Conservation (phyloP, 1,140 invertebrate species). For the Pachypeltis micranthus region DNA sequence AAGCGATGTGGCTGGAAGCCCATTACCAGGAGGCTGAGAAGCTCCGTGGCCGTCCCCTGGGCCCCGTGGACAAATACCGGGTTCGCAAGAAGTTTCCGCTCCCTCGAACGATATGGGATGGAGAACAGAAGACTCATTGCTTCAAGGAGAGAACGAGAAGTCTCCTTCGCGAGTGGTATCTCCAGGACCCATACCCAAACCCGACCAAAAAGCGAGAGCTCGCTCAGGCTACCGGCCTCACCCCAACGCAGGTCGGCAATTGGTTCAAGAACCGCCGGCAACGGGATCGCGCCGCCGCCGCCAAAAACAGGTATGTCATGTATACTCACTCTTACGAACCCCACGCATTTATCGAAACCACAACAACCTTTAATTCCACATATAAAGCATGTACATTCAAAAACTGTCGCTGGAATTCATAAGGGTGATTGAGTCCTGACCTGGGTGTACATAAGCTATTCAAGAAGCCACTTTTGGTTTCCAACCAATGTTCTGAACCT, state of each 20-base stretch:
- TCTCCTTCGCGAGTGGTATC: constrained; percentile 92
- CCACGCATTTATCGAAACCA: no score
- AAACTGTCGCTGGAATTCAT: no score
- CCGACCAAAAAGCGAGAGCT: constrained; percentile 97
- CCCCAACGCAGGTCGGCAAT: constrained; percentile 98
- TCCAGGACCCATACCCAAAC: constrained; percentile 98
- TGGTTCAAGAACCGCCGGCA: constrained; percentile 99
- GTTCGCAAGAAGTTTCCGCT: constrained; percentile 98
- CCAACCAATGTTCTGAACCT: no score
- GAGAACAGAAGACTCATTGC: constrained; percentile 99
- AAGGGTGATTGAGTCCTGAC: no score
- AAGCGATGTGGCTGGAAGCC: constrained; percentile 94
- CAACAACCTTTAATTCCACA: no score
- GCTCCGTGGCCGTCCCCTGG: constrained; percentile 83
- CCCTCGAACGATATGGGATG: constrained; percentile 98
- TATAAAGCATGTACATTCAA: no score
- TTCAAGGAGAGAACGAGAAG: constrained; percentile 97
- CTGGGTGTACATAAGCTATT: no score
- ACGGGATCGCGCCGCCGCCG: constrained; percentile 94
- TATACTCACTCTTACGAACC: no score
- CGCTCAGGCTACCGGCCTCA: constrained; percentile 92
- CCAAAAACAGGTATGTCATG: constrained; percentile 90
- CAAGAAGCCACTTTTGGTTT: no score
- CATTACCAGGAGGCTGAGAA: constrained; percentile 98
- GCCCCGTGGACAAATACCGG: constrained; percentile 99